phyloP scores from a whole-genome alignment of 2,888 invertebrate genomes.

The Onthophagus sagittarius region DNA sequence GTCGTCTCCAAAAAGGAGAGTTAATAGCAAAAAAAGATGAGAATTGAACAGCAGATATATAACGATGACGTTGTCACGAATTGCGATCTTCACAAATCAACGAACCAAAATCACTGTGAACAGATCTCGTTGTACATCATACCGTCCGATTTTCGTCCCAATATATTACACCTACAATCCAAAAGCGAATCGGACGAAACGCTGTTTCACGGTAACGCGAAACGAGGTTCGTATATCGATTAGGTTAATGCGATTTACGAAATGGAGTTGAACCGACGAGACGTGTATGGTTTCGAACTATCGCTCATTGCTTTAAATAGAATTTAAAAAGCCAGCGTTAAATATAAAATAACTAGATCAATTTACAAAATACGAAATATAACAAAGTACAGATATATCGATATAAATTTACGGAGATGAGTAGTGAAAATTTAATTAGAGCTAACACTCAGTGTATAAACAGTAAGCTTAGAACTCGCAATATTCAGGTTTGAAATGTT shows the following conservation, averaged over 20 bases:
- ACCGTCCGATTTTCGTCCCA: background rate
- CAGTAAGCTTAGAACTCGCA: too few species aligned
- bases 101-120: background rate
- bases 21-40: background rate
- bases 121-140: background rate
- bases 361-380: too few species aligned
- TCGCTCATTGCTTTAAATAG: too few species aligned
- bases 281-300: background rate
- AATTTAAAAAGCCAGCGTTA: too few species aligned
- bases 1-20: background rate
- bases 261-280: background rate
- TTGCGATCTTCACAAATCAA: background rate
- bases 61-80: background rate
- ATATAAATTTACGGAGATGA: too few species aligned
- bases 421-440: too few species aligned
- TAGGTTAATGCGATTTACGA: conserved; percentile 6
- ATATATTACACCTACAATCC: background rate
- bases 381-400: too few species aligned
- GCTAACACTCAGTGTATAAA: too few species aligned
- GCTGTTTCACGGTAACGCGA: background rate
- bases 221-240: conserved; percentile 1
- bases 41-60: background rate
- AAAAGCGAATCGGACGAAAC: background rate
- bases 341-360: too few species aligned
- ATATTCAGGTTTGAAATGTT: too few species aligned